These are phyloP conservation scores for Neotoma lepida DNA, from an alignment of 2,113 vertebrate genomes.

Conservation along the genomic window DNA sequence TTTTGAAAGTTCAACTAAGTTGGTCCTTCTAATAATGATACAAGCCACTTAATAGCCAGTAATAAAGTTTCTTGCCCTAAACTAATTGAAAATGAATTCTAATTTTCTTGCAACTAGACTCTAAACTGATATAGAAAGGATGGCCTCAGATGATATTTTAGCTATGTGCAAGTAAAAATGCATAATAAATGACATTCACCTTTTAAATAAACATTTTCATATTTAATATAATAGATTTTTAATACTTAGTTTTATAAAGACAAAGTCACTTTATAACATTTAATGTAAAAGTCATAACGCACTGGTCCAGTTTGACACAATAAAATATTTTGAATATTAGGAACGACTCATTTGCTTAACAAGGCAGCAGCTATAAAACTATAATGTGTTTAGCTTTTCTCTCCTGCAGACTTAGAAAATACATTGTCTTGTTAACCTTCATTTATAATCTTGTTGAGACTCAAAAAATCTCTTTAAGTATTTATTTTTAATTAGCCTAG, in stretches of 20 bases:
- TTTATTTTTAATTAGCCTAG: slow-evolving; percentile 60
- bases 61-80: slow-evolving; percentile 50
- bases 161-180: slow-evolving; percentile 49
- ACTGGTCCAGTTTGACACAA: slow-evolving; percentile 64
- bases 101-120: slow-evolving; percentile 3
- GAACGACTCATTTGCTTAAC: slow-evolving; percentile 62
- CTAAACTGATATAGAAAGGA: slow-evolving; percentile 4
- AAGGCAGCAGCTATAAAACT: slow-evolving; percentile 69
- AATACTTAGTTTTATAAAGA: slow-evolving; percentile 75
- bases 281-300: slow-evolving; percentile 60
- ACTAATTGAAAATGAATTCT: slow-evolving; percentile 62
- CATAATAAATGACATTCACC: slow-evolving; percentile 47
- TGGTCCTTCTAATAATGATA: slow-evolving; percentile 36
- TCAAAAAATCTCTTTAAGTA: slow-evolving; percentile 60
- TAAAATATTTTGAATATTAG: slow-evolving; percentile 65
- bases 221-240: slow-evolving; percentile 66
- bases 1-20: slow-evolving; percentile 55
- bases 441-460: slow-evolving; percentile 64
- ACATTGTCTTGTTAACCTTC: slow-evolving; percentile 55
- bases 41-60: slow-evolving; percentile 26
- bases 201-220: slow-evolving; percentile 63
- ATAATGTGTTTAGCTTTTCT: slow-evolving; percentile 55
- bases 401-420: slow-evolving; percentile 69
- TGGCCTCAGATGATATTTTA: slow-evolving; percentile 27
- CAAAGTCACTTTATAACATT: slow-evolving; percentile 63